phyloP scores from a whole-genome alignment of 1,140 invertebrate genomes.

The Lycorma delicatula region DNA sequence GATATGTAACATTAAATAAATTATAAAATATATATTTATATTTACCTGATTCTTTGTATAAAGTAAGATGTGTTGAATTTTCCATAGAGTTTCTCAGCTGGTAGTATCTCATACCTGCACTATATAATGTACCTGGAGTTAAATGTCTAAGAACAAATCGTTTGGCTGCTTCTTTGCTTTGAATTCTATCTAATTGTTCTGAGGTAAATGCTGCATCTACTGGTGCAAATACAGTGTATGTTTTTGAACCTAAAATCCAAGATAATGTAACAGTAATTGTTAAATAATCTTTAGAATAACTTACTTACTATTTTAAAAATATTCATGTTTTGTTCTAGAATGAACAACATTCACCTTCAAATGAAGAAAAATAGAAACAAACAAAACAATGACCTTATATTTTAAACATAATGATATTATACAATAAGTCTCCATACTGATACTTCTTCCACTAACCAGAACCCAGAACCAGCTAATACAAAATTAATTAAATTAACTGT shows the following conservation, averaged over 20 bases:
- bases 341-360: too few species aligned
- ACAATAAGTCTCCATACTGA: too few species aligned
- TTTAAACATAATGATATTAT: too few species aligned
- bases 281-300: neutral
- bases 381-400: too few species aligned
- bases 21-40: conserved; percentile 15
- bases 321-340: too few species aligned
- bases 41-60: conserved; percentile 68
- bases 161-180: conserved; percentile 53
- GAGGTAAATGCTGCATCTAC: conserved; percentile 71
- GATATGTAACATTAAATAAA: neutral
- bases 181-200: conserved; percentile 46
- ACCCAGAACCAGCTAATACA: too few species aligned
- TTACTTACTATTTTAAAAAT: neutral
- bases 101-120: conserved; percentile 75
- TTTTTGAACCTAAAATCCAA: conserved; percentile 55
- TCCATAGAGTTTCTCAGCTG: conserved; percentile 67
- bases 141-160: conserved; percentile 70
- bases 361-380: too few species aligned
- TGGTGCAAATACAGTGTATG: conserved; percentile 77
- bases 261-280: neutral
- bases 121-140: conserved; percentile 65
- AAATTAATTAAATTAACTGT: too few species aligned
- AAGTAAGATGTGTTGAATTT: conserved; percentile 48
- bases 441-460: too few species aligned